Evolutionary conservation across 2,888 invertebrate genomes (phyloP).

Genomic region (Tipula lateralis): DNA sequence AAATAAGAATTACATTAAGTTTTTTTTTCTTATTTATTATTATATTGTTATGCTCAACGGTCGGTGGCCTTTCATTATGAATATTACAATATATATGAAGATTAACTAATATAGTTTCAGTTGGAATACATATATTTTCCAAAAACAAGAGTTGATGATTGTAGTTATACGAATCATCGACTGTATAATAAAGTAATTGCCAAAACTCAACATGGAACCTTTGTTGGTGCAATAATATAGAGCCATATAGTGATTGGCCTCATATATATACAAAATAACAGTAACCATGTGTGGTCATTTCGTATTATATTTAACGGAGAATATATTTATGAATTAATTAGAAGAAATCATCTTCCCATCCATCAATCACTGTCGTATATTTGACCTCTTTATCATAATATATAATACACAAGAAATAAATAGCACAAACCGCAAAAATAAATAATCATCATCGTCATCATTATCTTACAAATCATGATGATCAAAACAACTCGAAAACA

Average conservation of each 20-base stretch:
- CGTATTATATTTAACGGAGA: neutral
- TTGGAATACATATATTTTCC: neutral
- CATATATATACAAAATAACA: neutral
- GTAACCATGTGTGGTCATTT: slow-evolving; percentile 13
- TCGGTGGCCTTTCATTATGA: slow-evolving; percentile 24
- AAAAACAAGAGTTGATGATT: neutral
- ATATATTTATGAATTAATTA: neutral
- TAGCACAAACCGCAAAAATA: neutral
- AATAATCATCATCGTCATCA: neutral
- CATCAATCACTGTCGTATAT: too few species aligned
- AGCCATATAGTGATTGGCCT: neutral
- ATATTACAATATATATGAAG: neutral
- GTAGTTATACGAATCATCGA: neutral
- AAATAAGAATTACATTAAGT: neutral
- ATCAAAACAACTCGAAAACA: neutral
- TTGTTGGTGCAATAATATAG: neutral
- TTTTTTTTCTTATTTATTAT: neutral
- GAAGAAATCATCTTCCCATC: neutral
- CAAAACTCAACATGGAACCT: neutral
- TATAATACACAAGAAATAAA: neutral
- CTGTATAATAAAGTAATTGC: neutral
- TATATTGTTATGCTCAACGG: slow-evolving; percentile 1
- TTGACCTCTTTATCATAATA: too few species aligned
- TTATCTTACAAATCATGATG: neutral
- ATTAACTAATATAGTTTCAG: neutral